Evolutionary conservation across 2,113 vertebrate genomes (phyloP).

Genomic region (Burhinus oedicnemus): DNA sequence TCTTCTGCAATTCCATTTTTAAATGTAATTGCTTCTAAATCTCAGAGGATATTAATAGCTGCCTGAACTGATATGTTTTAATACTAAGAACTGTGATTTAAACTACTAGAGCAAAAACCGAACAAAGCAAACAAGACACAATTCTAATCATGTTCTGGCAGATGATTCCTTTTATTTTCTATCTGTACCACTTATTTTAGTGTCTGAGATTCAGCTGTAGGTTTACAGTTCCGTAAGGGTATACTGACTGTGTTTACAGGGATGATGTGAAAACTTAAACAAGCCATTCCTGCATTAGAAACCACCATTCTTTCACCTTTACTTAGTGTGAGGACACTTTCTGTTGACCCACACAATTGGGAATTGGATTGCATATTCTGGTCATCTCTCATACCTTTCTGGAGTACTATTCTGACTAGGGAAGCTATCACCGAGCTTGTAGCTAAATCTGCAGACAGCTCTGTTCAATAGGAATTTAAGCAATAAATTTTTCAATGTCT

Average conservation of each 20-base stretch:
- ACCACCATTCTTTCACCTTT: neutral
- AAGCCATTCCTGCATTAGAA: neutral
- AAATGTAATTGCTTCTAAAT: conserved; percentile 75
- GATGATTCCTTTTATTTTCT: neutral
- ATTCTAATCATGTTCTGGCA: conserved; percentile 3
- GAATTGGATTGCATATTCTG: neutral
- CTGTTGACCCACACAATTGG: neutral
- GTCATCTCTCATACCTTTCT: neutral
- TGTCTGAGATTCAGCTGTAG: neutral
- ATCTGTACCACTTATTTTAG: neutral
- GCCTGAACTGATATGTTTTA: conserved; percentile 64
- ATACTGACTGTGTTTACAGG: neutral
- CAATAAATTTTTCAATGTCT: neutral
- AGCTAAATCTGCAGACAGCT: neutral
- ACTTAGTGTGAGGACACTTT: neutral
- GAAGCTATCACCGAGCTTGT: neutral
- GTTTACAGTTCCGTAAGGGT: neutral
- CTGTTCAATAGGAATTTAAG: neutral
- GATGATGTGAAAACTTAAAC: neutral
- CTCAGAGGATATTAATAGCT: conserved; percentile 67
- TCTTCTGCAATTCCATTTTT: conserved; percentile 59
- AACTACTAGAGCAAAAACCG: conserved; percentile 37
- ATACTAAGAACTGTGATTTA: conserved; percentile 55
- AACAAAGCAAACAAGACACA: conserved; percentile 47
- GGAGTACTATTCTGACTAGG: neutral